Base-by-base conservation (phyloP, 2,888 invertebrate genomes). In the Calameuta idolon region DNA sequence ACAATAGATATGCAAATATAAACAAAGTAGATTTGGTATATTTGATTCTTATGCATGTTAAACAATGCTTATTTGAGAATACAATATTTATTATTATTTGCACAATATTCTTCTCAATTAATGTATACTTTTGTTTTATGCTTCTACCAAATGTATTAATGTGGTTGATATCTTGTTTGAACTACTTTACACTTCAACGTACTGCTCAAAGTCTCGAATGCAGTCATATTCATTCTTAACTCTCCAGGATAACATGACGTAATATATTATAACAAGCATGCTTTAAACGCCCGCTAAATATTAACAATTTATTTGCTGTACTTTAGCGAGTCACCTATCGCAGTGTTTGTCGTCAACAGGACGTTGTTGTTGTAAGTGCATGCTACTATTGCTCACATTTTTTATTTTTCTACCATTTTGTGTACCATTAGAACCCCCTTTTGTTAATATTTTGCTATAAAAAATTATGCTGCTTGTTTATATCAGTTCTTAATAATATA, bases 281-380 rank as follows among this genome's bases (percentile, higher is more conserved):
- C 23, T 55, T 55, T 23, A 23, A 23, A 76, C 81, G 76, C 75
- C 76, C 78, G 85, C 81, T 87, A 87, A 87, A 87, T 77, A 80
- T 84, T 84, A 85, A 83, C 80, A 75, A 76, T 78, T 82, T 83
- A 81, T 88, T 88, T 89, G 81, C 83, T 87, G 84, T 87, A 89
- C 81, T 85, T 83, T 89, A 91, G 91, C 87, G 85, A 85, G 84
- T 90, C 88, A 88, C 84, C 85, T 88, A 90, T 89, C 91, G 91
- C 82, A 85, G 85, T 83, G 85, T 83, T 83, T 87, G 89, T 86
- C 90, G 88, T 87, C 88, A 90, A 77, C 87, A 86, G 82, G 85
- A 86, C 80, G 83, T 83, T 86, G 79, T 85, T 80, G 81, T 86
- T 85, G 91, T 91, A 91, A 91, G 91, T 91, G 91, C 91, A 91